Evolutionary conservation across 1,140 invertebrate genomes (phyloP), one percentile per base, ranked within the genome.

Genomic region (Mamestra configurata): DNA sequence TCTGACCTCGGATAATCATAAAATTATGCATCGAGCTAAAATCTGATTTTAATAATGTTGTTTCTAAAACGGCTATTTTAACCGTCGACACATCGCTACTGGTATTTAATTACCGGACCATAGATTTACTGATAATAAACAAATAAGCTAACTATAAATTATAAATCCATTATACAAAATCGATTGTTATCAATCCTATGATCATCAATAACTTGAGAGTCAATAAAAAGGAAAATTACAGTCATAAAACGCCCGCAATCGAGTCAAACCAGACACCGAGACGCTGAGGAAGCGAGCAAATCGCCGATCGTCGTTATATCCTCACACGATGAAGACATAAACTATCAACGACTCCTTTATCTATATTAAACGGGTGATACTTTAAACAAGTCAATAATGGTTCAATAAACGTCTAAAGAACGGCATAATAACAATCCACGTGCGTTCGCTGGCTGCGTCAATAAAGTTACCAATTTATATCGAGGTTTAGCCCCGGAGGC

Each of bases 371-470:
- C 89, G 88, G 87, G 87, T 90, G 88, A 94, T 94, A 93, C 89
- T 90, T 94, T 93, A 93, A 94, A 94, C 91, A 92, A 92, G 91
- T 91, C 93, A 93, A 94, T 94, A 94, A 94, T 90, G 89, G 89
- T 92, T 89, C 92, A 92, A 94, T 94, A 93, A 94, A 93, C 83
- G 93, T 94, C 92, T 81, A 90, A 90, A 88, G 90, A 92, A 90
- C 87, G 90, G 90, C 90, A 93, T 93, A 93, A 94, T 94, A 94
- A 93, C 91, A 89, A 91, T 89, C 90, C 92, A 87, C 91, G 90
- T 89, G 88, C 85, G 89, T 88, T 82, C 86, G 88, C 79, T 86
- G 87, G 77, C 79, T 82, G 84, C 79, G 78, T 86, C 85, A 86
- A 91, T 94, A 94, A 94, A 94, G 86, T 91, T 90, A 89, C 89